Evolutionary conservation across 2,888 invertebrate species (phyloP).

Genomic region (Standfussiana lucernea): DNA sequence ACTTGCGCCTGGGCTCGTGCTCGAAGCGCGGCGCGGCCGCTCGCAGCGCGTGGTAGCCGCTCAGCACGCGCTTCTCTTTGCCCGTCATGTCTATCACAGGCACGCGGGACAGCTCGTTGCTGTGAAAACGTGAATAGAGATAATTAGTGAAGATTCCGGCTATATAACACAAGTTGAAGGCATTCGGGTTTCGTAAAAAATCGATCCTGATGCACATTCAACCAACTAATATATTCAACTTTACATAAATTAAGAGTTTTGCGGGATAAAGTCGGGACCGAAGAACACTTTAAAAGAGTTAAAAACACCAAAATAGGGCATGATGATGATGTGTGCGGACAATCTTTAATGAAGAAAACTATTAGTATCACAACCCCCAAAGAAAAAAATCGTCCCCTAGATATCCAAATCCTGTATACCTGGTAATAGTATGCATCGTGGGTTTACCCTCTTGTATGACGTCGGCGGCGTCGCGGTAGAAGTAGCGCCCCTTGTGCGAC

Average conservation of each 20-base stretch:
- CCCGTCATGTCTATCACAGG: slow-evolving; percentile 99
- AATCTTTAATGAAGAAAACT: background rate
- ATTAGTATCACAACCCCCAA: background rate
- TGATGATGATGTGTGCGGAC: background rate
- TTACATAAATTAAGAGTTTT: background rate
- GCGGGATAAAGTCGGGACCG: background rate
- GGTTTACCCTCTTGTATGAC: slow-evolving; percentile 97
- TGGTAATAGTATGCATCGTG: slow-evolving; percentile 85
- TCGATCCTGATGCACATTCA: too few species aligned
- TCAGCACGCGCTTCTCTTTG: slow-evolving; percentile 97
- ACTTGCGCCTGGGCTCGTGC: slow-evolving; percentile 91
- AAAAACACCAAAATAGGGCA: background rate
- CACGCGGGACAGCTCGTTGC: slow-evolving; percentile 94
- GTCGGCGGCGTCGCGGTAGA: slow-evolving; percentile 96
- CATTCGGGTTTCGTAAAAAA: background rate
- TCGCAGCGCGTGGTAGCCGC: slow-evolving; percentile 97
- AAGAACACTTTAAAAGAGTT: background rate
- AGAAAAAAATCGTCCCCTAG: slow-evolving; percentile 9
- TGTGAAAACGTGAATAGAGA: slow-evolving; percentile 61
- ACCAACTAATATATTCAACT: too few species aligned
- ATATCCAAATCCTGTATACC: slow-evolving; percentile 74
- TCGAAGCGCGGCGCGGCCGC: slow-evolving; percentile 93
- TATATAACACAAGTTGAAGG: background rate
- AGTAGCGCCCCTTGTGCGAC: slow-evolving; percentile 93
- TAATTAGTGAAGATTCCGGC: background rate